phyloP scores from a whole-genome alignment of 2,797 vertebrate genomes.

The Ctenosaura bakeri region DNA sequence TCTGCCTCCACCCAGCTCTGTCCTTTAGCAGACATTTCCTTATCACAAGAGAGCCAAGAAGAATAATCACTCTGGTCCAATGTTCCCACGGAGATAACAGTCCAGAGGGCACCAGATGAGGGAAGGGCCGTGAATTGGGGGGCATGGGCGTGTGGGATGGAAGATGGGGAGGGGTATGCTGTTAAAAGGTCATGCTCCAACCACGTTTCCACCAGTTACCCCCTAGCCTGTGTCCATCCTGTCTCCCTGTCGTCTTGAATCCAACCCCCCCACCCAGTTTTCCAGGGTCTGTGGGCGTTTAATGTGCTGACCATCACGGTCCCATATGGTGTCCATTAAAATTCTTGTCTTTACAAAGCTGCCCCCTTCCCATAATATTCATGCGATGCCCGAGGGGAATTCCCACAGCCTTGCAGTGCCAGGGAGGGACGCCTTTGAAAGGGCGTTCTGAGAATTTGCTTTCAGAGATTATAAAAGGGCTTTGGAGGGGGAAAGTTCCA shows the following conservation, averaged over 20 bases:
- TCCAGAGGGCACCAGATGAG: conserved; percentile 16
- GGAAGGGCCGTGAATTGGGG: neutral
- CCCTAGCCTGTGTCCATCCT: neutral
- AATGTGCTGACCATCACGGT: neutral
- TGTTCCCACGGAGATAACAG: conserved; percentile 27
- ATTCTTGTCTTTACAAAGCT: neutral
- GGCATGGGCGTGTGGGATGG: too few species aligned
- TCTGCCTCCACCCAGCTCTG: neutral
- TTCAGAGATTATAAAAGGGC: neutral
- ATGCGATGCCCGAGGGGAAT: neutral
- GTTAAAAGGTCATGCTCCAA: neutral
- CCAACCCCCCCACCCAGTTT: too few species aligned
- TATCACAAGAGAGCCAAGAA: neutral
- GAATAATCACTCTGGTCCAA: neutral
- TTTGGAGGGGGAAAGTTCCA: too few species aligned
- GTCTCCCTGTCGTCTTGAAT: neutral
- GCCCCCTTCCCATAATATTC: too few species aligned
- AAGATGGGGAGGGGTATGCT: neutral
- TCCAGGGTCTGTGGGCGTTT: neutral
- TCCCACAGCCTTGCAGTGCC: neutral
- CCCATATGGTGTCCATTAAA: conserved; percentile 26
- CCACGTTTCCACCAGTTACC: too few species aligned
- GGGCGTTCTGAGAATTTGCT: neutral
- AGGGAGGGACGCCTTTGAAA: too few species aligned
- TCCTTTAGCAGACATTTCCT: neutral